Percentiles rank a stretch among this genome's conserved stretches.
Conservation (phyloP, 1,140 invertebrate species). For the Choristoneura fumiferana region DNA sequence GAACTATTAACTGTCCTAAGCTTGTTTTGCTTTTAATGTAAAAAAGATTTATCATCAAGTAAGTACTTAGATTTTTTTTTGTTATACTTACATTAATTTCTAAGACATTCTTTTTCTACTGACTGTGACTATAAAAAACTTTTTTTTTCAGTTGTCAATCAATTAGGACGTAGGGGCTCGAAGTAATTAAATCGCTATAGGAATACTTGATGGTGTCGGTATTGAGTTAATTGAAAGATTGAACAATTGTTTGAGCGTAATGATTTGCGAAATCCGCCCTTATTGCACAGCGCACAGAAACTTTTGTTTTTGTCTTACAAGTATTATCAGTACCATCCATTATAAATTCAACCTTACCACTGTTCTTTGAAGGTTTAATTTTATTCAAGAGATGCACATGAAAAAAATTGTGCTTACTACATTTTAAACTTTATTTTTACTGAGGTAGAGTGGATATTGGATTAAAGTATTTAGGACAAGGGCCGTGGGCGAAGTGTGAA, state of each 20-base stretch:
- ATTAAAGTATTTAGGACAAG: slow-evolving; percentile 21
- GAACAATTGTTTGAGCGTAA: slow-evolving; percentile 9
- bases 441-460: slow-evolving; percentile 34
- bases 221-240: slow-evolving; percentile 10
- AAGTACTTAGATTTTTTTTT: too few species aligned
- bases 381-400: slow-evolving; percentile 22
- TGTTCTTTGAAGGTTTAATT: slow-evolving; percentile 2
- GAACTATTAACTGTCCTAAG: too few species aligned
- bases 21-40: too few species aligned
- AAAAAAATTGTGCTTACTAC: slow-evolving; percentile 21
- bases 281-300: slow-evolving; percentile 2
- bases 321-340: background rate
- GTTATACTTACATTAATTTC: too few species aligned
- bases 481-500: slow-evolving; percentile 28
- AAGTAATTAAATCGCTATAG: slow-evolving; percentile 10
- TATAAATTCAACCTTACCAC: background rate
- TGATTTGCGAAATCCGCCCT: slow-evolving; percentile 3
- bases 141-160: slow-evolving; percentile 1
- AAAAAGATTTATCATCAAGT: too few species aligned
- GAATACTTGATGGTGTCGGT: slow-evolving; percentile 1
- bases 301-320: slow-evolving; percentile 5
- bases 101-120: too few species aligned
- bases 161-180: background rate
- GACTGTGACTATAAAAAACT: background rate
- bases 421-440: slow-evolving; percentile 38